Percentiles rank a stretch among this genome's conserved stretches.
Conservation (phyloP, 2,113 vertebrate species). For the pig (Sus scrofa) region DNA sequence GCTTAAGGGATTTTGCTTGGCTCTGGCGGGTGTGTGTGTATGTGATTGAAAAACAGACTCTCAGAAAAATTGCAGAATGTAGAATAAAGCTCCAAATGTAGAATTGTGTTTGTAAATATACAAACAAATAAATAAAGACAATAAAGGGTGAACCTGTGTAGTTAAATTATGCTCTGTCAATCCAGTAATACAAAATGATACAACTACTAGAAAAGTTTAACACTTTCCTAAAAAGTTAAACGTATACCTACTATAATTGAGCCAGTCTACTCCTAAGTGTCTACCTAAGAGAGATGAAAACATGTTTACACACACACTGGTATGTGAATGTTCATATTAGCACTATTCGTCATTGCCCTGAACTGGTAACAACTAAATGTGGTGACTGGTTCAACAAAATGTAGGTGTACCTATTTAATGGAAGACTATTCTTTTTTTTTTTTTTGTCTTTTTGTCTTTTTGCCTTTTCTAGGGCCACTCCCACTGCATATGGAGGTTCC, state of each 20-base stretch:
- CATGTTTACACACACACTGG: not conserved
- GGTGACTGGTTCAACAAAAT: not conserved
- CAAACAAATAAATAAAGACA: not conserved
- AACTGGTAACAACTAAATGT: not conserved
- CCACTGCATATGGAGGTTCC: no score
- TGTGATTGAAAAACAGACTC: not conserved
- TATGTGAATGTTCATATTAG: not conserved
- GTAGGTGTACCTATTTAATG: not conserved
- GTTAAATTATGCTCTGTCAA: not conserved
- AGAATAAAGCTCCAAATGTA: not conserved
- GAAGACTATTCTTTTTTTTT: not conserved
- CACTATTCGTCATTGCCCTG: not conserved
- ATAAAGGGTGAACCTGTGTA: not conserved
- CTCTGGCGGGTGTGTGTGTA: not conserved
- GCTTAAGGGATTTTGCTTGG: not conserved
- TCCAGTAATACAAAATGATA: constrained; percentile 2
- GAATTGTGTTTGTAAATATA: constrained; percentile 9
- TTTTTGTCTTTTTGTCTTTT: no score
- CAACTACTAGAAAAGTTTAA: not conserved
- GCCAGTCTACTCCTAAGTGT: not conserved
- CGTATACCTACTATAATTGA: not conserved
- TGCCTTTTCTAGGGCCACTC: no score
- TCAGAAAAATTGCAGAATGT: not conserved
- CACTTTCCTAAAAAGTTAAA: constrained; percentile 43
- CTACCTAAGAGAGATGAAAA: not conserved